phyloP scores from a whole-genome alignment of 2,888 invertebrate genomes.

The Tridacna gigas region DNA sequence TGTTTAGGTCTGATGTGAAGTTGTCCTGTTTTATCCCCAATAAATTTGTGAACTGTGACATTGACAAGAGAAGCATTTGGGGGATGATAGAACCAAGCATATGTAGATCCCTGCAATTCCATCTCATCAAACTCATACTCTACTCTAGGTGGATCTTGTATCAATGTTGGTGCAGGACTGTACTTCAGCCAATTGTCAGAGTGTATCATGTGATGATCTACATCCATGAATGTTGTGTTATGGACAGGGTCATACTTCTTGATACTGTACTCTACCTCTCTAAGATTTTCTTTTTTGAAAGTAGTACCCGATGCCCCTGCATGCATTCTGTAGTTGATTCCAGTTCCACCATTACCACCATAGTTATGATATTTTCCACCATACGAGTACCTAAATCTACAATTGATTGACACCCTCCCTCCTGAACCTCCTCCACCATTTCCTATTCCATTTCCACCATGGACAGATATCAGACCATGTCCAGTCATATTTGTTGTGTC shows the following conservation, averaged over 20 bases:
- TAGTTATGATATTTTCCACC: constrained; percentile 75
- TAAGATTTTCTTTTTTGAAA: constrained; percentile 73
- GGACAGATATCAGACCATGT: constrained; percentile 74
- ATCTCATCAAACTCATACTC: constrained; percentile 75
- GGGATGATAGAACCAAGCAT: constrained; percentile 72
- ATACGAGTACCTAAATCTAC: constrained; percentile 73
- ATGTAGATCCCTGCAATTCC: constrained; percentile 72
- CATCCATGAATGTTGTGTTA: constrained; percentile 74
- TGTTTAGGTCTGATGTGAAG: constrained; percentile 71
- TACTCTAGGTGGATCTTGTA: constrained; percentile 67
- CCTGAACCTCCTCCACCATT: constrained; percentile 76
- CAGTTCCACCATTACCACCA: constrained; percentile 71
- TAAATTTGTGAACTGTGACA: constrained; percentile 71
- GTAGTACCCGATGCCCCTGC: constrained; percentile 78
- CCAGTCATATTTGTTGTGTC: constrained; percentile 75
- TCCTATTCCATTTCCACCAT: constrained; percentile 72
- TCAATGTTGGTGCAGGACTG: constrained; percentile 71
- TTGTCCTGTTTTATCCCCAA: constrained; percentile 76
- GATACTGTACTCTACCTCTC: constrained; percentile 72
- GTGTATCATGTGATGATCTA: constrained; percentile 74
- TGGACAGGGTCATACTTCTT: constrained; percentile 74
- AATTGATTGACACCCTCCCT: constrained; percentile 74
- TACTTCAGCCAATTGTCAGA: constrained; percentile 67
- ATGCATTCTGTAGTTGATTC: constrained; percentile 45
- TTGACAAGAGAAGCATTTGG: constrained; percentile 55